Evolutionary conservation across 2,797 vertebrate species (phyloP).

Genomic region (Diplodus sargus): DNA sequence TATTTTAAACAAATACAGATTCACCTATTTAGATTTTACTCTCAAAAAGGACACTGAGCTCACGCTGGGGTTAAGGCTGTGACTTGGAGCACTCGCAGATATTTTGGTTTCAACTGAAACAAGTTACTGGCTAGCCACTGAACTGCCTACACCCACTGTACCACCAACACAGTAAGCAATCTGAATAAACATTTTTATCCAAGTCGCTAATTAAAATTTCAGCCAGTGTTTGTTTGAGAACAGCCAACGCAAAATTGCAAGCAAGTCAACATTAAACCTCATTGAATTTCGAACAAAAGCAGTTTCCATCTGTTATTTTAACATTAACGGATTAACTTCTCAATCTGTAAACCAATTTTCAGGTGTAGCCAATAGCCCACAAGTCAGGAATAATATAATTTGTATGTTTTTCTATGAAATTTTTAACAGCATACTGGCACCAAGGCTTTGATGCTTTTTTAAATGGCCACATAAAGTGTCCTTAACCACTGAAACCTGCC

Average conservation of each 20-base stretch:
- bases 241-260: background rate
- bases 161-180: constrained; percentile 23
- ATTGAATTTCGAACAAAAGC: constrained; percentile 13
- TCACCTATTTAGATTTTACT: background rate
- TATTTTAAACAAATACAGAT: constrained; percentile 3
- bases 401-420: background rate
- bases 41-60: constrained; percentile 23
- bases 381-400: background rate
- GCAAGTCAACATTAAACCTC: constrained; percentile 7
- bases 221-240: constrained; percentile 20
- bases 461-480: background rate
- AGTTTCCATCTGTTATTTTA: background rate
- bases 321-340: background rate
- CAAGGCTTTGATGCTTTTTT: background rate
- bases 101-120: constrained; percentile 26
- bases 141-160: constrained; percentile 31
- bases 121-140: constrained; percentile 18
- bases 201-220: constrained; percentile 25
- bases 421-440: background rate
- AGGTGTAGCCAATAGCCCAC: background rate
- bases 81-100: constrained; percentile 5
- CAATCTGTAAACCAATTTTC: background rate
- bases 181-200: constrained; percentile 42
- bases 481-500: background rate
- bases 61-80: constrained; percentile 19